Evolutionary conservation across 2,888 invertebrate genomes (phyloP), one percentile per base, ranked within the genome.

Genomic region (Cryptus armator): DNA sequence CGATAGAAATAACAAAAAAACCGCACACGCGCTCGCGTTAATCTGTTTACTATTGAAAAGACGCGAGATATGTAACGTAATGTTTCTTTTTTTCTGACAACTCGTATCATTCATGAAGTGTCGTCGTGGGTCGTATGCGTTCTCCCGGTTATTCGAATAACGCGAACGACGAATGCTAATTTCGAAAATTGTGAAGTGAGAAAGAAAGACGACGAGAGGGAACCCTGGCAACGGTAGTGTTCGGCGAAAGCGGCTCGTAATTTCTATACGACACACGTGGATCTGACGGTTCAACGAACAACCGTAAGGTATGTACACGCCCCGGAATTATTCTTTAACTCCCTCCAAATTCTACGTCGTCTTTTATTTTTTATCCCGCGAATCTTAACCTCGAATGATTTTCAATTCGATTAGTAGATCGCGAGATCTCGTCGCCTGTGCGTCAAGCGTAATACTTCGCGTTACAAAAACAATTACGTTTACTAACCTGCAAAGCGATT

Each of bases 241-340:
- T 44, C n/a, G 67, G 67, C 59, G 70, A 71, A 76, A 71, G 75
- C 64, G 62, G 46, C 64, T 24, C 56, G 70, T 79, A 79, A 80
- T 83, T 75, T 75, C 48, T 29, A 66, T 71, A 43, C 83, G 75
- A 53, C 62, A 24, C 24, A 44, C 51, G 72, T 53, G 14, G 68
- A 53, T 70, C 46, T 29, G 77, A 44, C 64, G 48, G 67, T 66
- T 64, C 56, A 64, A 37, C 62, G 84, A 77, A 77, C 81, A 84
- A 86, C 84, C 84, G 83, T 78, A 75, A 75, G 85, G 37, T 37
- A 37, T 37, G 37, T 37, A 77, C 66, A 82, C 86, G 76, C 84
- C 86, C 81, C 79, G 81, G 46, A 44, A 84, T 75, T 67, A 79
- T 64, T 66, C 68, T 37, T 59, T 51, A 56, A 68, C 68, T 43